These are phyloP conservation scores for Habrosyne pyritoides DNA, from an alignment of 2,888 invertebrate genomes.

Conservation along the genomic window DNA sequence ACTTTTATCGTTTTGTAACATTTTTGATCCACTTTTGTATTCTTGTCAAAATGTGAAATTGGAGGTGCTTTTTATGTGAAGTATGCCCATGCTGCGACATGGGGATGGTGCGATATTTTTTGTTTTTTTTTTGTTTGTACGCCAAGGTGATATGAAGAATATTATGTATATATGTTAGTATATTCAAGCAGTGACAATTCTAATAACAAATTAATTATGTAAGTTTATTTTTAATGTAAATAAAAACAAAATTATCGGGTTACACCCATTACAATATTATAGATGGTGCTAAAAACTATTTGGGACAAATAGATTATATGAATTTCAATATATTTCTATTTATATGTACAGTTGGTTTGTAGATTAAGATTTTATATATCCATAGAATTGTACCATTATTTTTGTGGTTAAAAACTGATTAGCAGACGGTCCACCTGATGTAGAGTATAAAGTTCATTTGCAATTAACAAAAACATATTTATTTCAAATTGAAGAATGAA, in stretches of 20 bases:
- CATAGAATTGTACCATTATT: neutral
- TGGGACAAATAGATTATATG: neutral
- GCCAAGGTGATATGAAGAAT: slow-evolving; percentile 27
- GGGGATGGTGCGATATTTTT: slow-evolving; percentile 67
- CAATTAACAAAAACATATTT: neutral
- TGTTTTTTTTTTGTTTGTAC: slow-evolving; percentile 49
- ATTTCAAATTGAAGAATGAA: neutral
- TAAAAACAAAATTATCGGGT: neutral
- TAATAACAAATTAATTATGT: neutral
- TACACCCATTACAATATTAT: slow-evolving; percentile 1
- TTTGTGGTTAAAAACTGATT: neutral
- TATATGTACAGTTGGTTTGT: neutral
- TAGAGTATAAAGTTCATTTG: neutral
- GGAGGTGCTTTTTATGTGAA: slow-evolving; percentile 69
- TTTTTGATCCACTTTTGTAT: slow-evolving; percentile 25
- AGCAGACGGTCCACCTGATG: too few species aligned
- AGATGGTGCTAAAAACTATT: slow-evolving; percentile 1
- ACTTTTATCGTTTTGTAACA: neutral
- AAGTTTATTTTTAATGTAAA: neutral
- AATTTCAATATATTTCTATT: neutral
- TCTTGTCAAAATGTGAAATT: slow-evolving; percentile 59
- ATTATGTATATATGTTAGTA: slow-evolving; percentile 13
- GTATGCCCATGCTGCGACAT: slow-evolving; percentile 42
- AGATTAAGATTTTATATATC: neutral
- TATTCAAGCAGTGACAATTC: slow-evolving; percentile 10